Evolutionary conservation across 1,140 invertebrate species (phyloP), one percentile per base, ranked within the genome.

Genomic region (Drosophila leontia): DNA sequence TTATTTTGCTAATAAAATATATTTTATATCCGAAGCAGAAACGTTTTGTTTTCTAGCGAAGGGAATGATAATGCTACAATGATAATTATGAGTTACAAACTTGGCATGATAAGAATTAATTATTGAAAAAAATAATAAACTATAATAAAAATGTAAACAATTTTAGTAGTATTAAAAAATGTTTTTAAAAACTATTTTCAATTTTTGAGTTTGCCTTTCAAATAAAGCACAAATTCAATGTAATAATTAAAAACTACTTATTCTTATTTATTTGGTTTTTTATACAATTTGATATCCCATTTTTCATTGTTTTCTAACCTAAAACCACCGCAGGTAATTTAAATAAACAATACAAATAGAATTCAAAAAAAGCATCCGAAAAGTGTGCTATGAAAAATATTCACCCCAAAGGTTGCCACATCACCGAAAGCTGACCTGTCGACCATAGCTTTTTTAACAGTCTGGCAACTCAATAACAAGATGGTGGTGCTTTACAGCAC

Each of bases 401-500:
- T 4, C 6, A 12, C 2, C 2, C 5, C 5, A 12, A 12, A 3
- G 0, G 35, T 6, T 41, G 35, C 19, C 60, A 32, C 3, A 37
- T 15, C 7, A 2, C 17, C 13, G 1, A 35, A 13, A 35, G 4
- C 0, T 8, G 11, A 0, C 1, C n/a, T 1, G 11, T 4, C 51
- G 1, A 17, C 13, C 17, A 23, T 37, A 23, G 0, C 2, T 2
- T 17, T 19, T 61, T 1, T 0, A 7, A 6, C 32, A 13, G 12
- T 45, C 19, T 29, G 57, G 41, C 41, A 3, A 11, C 62, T 12
- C 19, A 58, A 17, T 8, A 9, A 3, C 12, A 9, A 35, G 6
- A 17, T 34, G 35, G 51, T 37, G 17, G 2, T 32, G 7, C 29
- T 45, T 61, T 17, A 12, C 57, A 65, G 6, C 63, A 65, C 56